A percentile compares a stretch with the other conserved stretches of the same genome.
Conservation (phyloP, 2,888 invertebrate genomes). For the Synanthedon tipuliformis region DNA sequence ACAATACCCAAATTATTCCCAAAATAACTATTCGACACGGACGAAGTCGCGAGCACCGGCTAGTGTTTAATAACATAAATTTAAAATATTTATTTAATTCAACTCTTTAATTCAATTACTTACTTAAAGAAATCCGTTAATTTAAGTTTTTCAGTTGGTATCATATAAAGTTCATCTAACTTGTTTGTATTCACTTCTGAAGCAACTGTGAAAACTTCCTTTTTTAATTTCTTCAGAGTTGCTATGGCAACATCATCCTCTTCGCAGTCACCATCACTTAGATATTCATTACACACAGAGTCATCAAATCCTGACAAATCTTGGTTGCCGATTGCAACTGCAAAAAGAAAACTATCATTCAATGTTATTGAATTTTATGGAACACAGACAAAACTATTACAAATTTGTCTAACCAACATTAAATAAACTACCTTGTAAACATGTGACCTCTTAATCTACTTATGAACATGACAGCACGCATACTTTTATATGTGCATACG, state of each 20-base stretch:
- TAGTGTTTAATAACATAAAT: too few species aligned
- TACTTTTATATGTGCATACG: too few species aligned
- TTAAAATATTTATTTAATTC: background rate
- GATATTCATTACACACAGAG: slow-evolving; percentile 9
- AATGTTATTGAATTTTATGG: background rate
- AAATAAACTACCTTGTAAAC: too few species aligned
- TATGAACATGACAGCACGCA: too few species aligned
- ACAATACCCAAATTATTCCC: too few species aligned
- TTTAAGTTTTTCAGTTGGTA: slow-evolving; percentile 26
- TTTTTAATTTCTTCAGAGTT: slow-evolving; percentile 38
- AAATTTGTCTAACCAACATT: too few species aligned
- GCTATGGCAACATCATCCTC: slow-evolving; percentile 43
- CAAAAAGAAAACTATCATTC: slow-evolving; percentile 3
- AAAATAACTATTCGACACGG: too few species aligned
- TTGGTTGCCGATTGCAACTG: slow-evolving; percentile 37
- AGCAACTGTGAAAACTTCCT: slow-evolving; percentile 24
- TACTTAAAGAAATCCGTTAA: slow-evolving; percentile 44
- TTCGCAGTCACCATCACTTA: slow-evolving; percentile 30
- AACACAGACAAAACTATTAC: too few species aligned
- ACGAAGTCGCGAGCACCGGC: too few species aligned
- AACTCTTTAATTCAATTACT: slow-evolving; percentile 3
- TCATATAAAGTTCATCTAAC: slow-evolving; percentile 38
- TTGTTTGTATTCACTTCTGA: slow-evolving; percentile 28
- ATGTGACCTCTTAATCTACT: too few species aligned
- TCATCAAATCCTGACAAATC: slow-evolving; percentile 12